These are phyloP conservation scores for Anguilla anguilla DNA, from an alignment of 2,797 vertebrate species.

Conservation along the genomic window DNA sequence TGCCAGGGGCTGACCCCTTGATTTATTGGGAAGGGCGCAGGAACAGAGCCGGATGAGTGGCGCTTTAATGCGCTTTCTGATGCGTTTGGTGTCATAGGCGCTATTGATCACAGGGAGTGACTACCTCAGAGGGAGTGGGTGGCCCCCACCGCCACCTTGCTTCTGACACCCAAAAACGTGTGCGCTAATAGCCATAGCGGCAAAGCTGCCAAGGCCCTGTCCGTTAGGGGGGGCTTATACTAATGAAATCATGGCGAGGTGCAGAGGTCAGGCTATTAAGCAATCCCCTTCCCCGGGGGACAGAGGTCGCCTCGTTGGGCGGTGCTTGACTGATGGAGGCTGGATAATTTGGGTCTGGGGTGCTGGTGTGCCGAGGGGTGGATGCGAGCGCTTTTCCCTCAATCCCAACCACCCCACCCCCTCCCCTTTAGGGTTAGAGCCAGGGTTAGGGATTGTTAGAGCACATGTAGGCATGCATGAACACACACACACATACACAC, in stretches of 20 bases:
- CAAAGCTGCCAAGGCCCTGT: neutral
- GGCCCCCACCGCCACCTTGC: neutral
- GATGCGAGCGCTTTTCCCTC: neutral
- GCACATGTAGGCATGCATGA: conserved; percentile 34
- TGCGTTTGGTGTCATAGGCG: conserved; percentile 79
- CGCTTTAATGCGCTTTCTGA: conserved; percentile 82
- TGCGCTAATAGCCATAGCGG: neutral
- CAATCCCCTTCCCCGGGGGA: conserved; percentile 72
- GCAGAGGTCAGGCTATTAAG: conserved; percentile 75
- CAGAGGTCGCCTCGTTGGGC: conserved; percentile 63
- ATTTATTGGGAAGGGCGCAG: conserved; percentile 75
- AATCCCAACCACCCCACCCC: neutral
- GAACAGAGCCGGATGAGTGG: conserved; percentile 73
- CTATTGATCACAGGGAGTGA: conserved; percentile 75
- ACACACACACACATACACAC: conserved; percentile 38
- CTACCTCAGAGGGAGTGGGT: conserved; percentile 25
- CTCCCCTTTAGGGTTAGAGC: neutral
- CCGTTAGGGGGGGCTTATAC: conserved; percentile 59
- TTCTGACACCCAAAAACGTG: neutral
- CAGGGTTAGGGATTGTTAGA: conserved; percentile 33
- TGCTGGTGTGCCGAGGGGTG: neutral
- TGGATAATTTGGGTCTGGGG: conserved; percentile 45
- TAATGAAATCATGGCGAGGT: conserved; percentile 75
- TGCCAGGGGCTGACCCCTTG: conserved; percentile 66
- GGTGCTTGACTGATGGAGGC: conserved; percentile 66